phyloP scores from a whole-genome alignment of 2,797 vertebrate species.

The Artibeus lituratus region DNA sequence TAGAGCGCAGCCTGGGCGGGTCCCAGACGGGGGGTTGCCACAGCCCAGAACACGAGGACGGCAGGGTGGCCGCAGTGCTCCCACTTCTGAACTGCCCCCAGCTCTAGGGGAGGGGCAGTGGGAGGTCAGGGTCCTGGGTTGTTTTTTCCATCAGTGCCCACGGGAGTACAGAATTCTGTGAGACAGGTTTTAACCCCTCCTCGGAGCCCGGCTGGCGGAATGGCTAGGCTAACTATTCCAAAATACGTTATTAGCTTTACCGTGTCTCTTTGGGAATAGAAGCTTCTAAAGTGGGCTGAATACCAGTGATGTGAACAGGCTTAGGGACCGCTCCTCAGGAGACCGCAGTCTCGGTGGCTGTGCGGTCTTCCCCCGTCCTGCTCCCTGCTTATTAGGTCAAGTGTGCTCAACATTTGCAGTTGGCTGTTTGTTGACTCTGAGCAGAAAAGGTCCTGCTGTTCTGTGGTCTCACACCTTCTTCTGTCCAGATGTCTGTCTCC shows the following conservation, averaged over 20 bases:
- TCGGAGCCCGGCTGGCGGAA: not conserved
- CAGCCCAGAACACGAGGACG: not conserved
- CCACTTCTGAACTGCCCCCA: not conserved
- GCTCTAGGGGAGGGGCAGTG: not conserved
- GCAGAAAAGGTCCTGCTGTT: conserved; percentile 66
- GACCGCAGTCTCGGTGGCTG: not conserved
- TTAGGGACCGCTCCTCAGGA: fast-evolving
- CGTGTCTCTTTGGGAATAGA: not conserved
- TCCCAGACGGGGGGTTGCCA: not conserved
- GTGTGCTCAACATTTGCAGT: conserved; percentile 59
- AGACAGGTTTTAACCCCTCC: not conserved
- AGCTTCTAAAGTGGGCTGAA: not conserved
- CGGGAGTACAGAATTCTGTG: not conserved
- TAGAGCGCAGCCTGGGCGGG: not conserved
- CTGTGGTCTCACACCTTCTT: conserved; percentile 46
- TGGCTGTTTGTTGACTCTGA: conserved; percentile 66
- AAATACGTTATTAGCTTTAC: too few species aligned
- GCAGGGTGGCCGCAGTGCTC: not conserved
- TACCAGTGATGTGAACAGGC: not conserved
- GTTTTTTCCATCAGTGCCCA: fast-evolving
- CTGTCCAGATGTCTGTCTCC: conserved; percentile 50
- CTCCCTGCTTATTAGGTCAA: conserved; percentile 51
- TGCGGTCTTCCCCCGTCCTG: not conserved
- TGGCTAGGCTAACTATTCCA: not conserved
- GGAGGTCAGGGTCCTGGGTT: not conserved